Conservation (phyloP, 2,797 vertebrate species). For the Xyrichtys novacula region DNA sequence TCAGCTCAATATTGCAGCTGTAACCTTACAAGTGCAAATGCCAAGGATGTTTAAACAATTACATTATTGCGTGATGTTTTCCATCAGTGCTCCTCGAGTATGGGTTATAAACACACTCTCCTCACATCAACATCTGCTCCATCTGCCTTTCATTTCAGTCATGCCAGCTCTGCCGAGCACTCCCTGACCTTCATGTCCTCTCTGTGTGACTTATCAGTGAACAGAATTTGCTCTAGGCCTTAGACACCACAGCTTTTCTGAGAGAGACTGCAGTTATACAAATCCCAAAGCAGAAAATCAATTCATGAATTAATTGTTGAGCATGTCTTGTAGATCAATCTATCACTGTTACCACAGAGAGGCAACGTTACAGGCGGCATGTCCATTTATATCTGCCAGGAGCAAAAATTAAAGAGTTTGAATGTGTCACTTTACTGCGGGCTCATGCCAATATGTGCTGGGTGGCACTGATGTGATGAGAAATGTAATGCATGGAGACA, state of each 20-base stretch:
- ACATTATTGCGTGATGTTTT: neutral
- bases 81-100: conserved; percentile 6
- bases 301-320: conserved; percentile 75
- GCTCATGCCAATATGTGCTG: conserved; percentile 19
- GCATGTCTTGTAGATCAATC: conserved; percentile 73
- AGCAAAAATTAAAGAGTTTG: conserved; percentile 48
- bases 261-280: conserved; percentile 59
- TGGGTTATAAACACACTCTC: conserved; percentile 1
- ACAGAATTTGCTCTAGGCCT: conserved; percentile 53
- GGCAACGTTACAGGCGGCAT: conserved; percentile 34
- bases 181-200: conserved; percentile 61
- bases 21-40: neutral
- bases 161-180: conserved; percentile 36
- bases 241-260: conserved; percentile 52
- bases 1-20: neutral
- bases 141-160: conserved; percentile 32
- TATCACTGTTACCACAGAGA: conserved; percentile 50
- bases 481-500: neutral
- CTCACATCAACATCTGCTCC: conserved; percentile 26
- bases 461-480: conserved; percentile 16
- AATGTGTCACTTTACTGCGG: conserved; percentile 35
- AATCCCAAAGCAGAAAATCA: conserved; percentile 74
- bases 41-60: neutral
- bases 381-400: conserved; percentile 53
- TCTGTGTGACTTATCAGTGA: conserved; percentile 58